Evolutionary conservation across 2,113 vertebrate species (phyloP).

Genomic region (Dascyllus trimaculatus): DNA sequence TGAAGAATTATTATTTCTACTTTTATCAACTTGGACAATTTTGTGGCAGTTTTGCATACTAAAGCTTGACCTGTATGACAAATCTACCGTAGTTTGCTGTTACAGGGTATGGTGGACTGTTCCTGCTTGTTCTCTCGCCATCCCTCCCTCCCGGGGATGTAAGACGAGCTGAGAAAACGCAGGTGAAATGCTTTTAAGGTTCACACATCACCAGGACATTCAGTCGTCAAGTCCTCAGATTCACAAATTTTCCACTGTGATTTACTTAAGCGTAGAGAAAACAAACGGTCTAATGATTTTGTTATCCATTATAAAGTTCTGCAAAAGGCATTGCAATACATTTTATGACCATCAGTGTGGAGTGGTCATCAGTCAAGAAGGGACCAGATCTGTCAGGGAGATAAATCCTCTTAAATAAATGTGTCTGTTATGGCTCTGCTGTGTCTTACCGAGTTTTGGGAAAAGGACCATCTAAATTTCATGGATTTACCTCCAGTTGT

Average conservation of each 20-base stretch:
- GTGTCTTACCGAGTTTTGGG: constrained; percentile 1
- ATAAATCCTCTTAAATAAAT: constrained; percentile 25
- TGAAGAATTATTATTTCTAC: constrained; percentile 10
- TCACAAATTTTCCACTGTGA: constrained; percentile 11
- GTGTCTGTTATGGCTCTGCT: not conserved
- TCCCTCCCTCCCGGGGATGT: constrained; percentile 31
- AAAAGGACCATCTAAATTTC: constrained; percentile 25
- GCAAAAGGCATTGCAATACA: constrained; percentile 48
- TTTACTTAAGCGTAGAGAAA: constrained; percentile 27
- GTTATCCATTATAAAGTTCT: constrained; percentile 20
- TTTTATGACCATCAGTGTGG: not conserved
- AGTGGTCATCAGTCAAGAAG: constrained; percentile 16
- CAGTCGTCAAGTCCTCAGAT: constrained; percentile 31
- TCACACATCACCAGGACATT: constrained; percentile 24
- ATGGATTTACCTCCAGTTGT: constrained; percentile 3
- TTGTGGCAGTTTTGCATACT: constrained; percentile 18
- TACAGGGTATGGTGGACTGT: constrained; percentile 11
- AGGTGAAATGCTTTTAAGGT: constrained; percentile 46
- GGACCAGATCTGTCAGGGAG: constrained; percentile 17
- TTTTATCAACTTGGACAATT: constrained; percentile 6
- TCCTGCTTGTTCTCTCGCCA: constrained; percentile 15
- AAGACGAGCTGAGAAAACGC: constrained; percentile 20
- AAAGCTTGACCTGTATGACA: constrained; percentile 21
- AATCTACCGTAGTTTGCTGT: constrained; percentile 22
- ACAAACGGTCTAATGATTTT: constrained; percentile 28